Evolutionary conservation across 2,888 invertebrate species (phyloP).

Genomic region (Branchinecta sandiegonensis): DNA sequence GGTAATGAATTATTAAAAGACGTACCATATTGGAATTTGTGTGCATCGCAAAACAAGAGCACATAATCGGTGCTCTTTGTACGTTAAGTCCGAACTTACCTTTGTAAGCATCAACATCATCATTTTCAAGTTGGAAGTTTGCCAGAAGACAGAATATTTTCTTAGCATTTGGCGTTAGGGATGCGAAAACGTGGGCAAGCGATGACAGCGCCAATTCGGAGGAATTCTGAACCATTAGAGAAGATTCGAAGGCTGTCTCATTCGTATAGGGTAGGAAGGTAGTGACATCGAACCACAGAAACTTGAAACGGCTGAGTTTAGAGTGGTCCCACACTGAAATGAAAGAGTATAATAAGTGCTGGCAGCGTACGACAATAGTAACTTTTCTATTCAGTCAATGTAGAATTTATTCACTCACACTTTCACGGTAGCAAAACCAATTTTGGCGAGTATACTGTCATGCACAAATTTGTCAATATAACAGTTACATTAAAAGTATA

Average conservation of each 20-base stretch:
- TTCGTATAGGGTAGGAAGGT: slow-evolving; percentile 65
- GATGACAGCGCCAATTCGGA: slow-evolving; percentile 66
- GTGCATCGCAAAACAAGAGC: too few relatives aligned
- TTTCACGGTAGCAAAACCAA: too few relatives aligned
- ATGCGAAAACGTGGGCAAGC: slow-evolving; percentile 72
- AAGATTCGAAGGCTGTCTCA: slow-evolving; percentile 73
- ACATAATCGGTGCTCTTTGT: too few relatives aligned
- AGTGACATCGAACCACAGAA: slow-evolving; percentile 80
- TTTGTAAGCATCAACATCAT: slow-evolving; percentile 53
- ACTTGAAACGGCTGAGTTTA: slow-evolving; percentile 67
- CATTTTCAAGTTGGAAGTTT: slow-evolving; percentile 62
- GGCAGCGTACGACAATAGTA: neutral
- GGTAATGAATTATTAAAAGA: too few relatives aligned
- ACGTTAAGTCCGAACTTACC: slow-evolving; percentile 39
- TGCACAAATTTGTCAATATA: too few relatives aligned
- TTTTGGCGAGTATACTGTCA: too few relatives aligned
- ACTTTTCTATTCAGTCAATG: too few relatives aligned
- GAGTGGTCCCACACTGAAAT: slow-evolving; percentile 74
- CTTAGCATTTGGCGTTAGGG: slow-evolving; percentile 73
- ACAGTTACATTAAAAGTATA: too few relatives aligned
- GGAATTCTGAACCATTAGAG: slow-evolving; percentile 61
- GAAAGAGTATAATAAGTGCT: slow-evolving; percentile 24
- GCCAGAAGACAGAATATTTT: slow-evolving; percentile 68
- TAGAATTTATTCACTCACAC: too few relatives aligned
- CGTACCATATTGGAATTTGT: too few relatives aligned